Evolutionary conservation across 2,113 vertebrate genomes (phyloP), one percentile per base, ranked within the genome.

Genomic region (Probosciger aterrimus): DNA sequence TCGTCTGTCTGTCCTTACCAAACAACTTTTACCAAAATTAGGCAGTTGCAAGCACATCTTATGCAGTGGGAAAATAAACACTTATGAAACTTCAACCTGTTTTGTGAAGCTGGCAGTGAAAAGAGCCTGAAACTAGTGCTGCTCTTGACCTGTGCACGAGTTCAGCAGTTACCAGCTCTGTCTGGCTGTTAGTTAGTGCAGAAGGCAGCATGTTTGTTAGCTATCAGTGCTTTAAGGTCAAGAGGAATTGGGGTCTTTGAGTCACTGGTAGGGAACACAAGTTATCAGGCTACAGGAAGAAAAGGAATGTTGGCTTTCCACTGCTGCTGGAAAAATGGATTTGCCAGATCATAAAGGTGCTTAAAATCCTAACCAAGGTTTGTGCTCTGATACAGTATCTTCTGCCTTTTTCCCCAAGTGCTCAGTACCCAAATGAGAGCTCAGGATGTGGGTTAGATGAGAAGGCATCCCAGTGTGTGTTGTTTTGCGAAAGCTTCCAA

Each of bases 1-100:
- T 85, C 0, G 13, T 95, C 79, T 91, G 84, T 77, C 91, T 69
- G 89, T 93, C 91, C 74, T 95, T 89, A 81, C 77, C 31, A 67
- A 94, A 85, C 11, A 79, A 79, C 62, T 91, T 92, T 70, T 57
- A 47, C 39, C 64, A 59, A 76, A 91, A 81, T 78, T 64, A 62
- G 35, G 53, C 69, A 57, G 31, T 35, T 78, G 64, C 62, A 57
- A 85, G 44, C 24, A 62, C 22, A 2, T 80, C 78, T 69, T 82
- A 31, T 6, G 3, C 39, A 55, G 12, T 37, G 55, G 64, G 73
- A 78, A 55, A 71, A 30, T 49, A 65, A 94, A 24, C 11, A 35
- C 37, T 67, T 85, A 76, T 15, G 43, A 84, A 88, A 86, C n/a
- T 81, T 35, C 43, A 76, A 15, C 18, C 30, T 0, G 0, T 14